phyloP scores from a whole-genome alignment of 2,888 invertebrate genomes.

The Synergus itoensis region DNA sequence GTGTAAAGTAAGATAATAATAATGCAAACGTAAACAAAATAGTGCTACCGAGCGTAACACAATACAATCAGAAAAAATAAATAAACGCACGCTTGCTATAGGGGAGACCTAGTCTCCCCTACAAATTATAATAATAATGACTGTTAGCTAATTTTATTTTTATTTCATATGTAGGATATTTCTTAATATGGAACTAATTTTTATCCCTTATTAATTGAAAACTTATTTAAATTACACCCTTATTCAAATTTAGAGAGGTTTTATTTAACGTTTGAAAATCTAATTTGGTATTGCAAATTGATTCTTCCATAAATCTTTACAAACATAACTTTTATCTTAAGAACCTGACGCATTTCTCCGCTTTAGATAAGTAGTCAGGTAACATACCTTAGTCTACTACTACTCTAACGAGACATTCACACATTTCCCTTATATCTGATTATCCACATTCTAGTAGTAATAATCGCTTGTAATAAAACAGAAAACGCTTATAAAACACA shows the following conservation, averaged over 20 bases:
- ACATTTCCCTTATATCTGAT: not conserved
- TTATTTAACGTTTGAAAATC: too few relatives aligned
- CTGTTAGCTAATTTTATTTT: not conserved
- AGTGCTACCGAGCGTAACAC: not conserved
- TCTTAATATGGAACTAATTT: not conserved
- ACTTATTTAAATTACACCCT: too few relatives aligned
- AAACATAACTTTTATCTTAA: slow-evolving; percentile 1
- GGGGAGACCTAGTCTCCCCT: too few relatives aligned
- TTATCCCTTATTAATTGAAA: too few relatives aligned
- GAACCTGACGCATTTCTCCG: not conserved
- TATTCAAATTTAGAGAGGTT: too few relatives aligned
- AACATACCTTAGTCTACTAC: not conserved
- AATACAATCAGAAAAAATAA: not conserved
- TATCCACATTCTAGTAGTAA: not conserved
- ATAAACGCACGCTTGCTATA: not conserved
- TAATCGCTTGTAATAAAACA: not conserved
- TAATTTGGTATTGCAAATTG: not conserved
- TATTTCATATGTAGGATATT: too few relatives aligned
- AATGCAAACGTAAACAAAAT: too few relatives aligned
- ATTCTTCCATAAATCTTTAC: not conserved
- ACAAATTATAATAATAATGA: too few relatives aligned
- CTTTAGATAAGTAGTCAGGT: not conserved
- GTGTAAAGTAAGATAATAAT: too few relatives aligned
- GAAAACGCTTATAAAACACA: not conserved
- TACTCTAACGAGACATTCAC: slow-evolving; percentile 3